Percentiles rank a stretch among this genome's conserved stretches.
phyloP scores from a whole-genome alignment of 2,113 vertebrate species.

The Xenopus laevis region DNA sequence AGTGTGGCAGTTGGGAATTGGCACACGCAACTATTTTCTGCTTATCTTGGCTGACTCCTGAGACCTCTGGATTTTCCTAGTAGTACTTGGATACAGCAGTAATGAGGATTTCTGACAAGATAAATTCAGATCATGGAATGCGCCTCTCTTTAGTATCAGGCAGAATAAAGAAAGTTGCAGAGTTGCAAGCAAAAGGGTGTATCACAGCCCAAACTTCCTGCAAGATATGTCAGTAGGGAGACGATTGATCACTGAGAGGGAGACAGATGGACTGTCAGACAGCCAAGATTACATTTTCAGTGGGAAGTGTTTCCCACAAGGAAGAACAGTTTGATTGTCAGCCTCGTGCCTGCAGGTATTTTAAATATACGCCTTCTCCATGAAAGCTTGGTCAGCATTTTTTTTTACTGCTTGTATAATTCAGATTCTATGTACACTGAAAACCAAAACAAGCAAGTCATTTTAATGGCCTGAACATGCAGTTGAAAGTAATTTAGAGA shows the following conservation, averaged over 20 bases:
- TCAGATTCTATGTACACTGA: background rate
- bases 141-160: conserved; percentile 52
- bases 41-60: conserved; percentile 60
- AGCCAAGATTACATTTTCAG: conserved; percentile 30
- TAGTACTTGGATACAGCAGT: conserved; percentile 55
- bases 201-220: conserved; percentile 32
- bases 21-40: conserved; percentile 52
- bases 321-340: conserved; percentile 19
- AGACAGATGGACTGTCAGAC: conserved; percentile 30
- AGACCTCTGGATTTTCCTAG: conserved; percentile 62
- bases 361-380: background rate
- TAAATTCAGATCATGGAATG: conserved; percentile 52
- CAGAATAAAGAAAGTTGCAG: conserved; percentile 52
- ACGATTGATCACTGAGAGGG: conserved; percentile 16
- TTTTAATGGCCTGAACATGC: conserved; percentile 3
- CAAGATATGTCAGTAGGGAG: conserved; percentile 34
- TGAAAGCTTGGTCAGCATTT: background rate
- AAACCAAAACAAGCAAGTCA: background rate
- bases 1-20: conserved; percentile 56
- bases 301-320: conserved; percentile 17
- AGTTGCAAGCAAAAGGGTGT: conserved; percentile 28
- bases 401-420: background rate
- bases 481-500: conserved; percentile 1
- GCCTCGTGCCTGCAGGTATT: background rate
- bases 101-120: conserved; percentile 56